Conservation (phyloP, 2,888 invertebrate genomes). For the Globia sparganii region DNA sequence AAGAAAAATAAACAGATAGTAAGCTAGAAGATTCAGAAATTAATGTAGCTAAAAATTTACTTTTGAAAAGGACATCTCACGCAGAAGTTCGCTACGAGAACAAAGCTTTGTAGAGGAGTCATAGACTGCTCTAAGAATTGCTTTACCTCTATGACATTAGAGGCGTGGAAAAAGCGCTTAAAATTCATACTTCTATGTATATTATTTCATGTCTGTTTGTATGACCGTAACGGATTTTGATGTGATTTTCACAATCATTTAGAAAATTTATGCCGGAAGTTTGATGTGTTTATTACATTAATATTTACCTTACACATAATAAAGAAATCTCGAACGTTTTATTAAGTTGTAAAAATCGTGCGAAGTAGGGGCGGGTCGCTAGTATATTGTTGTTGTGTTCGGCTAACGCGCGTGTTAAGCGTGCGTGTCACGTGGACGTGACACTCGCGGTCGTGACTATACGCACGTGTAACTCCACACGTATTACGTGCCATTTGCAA, state of each 20-base stretch:
- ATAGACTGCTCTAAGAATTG: not conserved
- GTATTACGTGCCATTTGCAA: conserved; percentile 23
- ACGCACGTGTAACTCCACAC: conserved; percentile 31
- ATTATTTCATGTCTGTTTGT: not conserved
- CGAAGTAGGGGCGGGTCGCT: not conserved
- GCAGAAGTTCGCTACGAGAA: conserved; percentile 22
- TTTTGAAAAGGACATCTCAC: conserved; percentile 23
- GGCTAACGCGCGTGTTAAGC: conserved; percentile 4
- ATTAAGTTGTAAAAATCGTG: not conserved
- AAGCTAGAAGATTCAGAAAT: conserved; percentile 4
- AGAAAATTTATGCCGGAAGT: too few species aligned
- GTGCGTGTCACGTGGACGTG: conserved; percentile 31
- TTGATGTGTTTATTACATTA: too few species aligned
- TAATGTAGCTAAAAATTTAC: conserved; percentile 25
- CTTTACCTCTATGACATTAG: not conserved
- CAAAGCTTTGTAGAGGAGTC: conserved; percentile 24
- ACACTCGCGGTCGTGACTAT: conserved; percentile 16
- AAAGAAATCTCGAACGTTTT: not conserved
- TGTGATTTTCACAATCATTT: not conserved
- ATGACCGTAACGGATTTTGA: not conserved
- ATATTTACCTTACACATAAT: not conserved
- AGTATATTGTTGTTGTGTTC: not conserved
- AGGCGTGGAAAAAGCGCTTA: not conserved
- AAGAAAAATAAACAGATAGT: not conserved
- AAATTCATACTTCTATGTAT: conserved; percentile 3